Evolutionary conservation across 2,113 vertebrate species (phyloP).

Genomic region (Anarrhichthys ocellatus): DNA sequence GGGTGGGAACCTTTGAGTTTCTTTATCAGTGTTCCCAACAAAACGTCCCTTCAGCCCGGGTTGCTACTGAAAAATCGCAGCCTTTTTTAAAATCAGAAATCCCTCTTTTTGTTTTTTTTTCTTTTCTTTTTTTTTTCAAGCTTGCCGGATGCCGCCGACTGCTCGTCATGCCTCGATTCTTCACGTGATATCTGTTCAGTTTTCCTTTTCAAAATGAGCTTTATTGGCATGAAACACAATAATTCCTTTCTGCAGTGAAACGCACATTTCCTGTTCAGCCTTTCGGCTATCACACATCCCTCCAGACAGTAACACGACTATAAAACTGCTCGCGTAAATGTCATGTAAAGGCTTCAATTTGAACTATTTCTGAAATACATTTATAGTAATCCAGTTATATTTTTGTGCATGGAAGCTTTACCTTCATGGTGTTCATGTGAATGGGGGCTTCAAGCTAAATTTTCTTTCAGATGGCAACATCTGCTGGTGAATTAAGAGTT

Average conservation of each 20-base stretch:
- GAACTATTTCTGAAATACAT: not conserved
- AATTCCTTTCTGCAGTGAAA: not conserved
- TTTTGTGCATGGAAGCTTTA: conserved; percentile 13
- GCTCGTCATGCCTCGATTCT: not conserved
- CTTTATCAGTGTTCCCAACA: not conserved
- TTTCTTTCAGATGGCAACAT: conserved; percentile 23
- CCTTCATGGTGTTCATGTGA: conserved; percentile 2
- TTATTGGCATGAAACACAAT: conserved; percentile 22
- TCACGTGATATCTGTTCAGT: conserved; percentile 3
- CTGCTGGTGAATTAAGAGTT: not conserved
- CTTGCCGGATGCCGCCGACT: not conserved
- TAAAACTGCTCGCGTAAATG: conserved; percentile 12
- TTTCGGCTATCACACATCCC: conserved; percentile 4
- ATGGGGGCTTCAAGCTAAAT: conserved; percentile 18
- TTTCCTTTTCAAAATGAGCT: conserved; percentile 2
- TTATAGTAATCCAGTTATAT: conserved; percentile 16
- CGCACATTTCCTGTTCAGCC: conserved; percentile 21
- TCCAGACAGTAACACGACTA: conserved; percentile 3
- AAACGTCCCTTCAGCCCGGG: not conserved
- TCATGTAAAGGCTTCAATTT: not conserved
- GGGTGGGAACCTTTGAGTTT: not conserved
- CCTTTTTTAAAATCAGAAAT: not conserved
- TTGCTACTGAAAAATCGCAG: not conserved
- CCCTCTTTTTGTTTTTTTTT: too few relatives aligned
- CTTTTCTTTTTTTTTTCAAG: not conserved